These are phyloP conservation scores for Pampusana beccarii DNA, from an alignment of 2,113 vertebrate species.

Conservation along the genomic window DNA sequence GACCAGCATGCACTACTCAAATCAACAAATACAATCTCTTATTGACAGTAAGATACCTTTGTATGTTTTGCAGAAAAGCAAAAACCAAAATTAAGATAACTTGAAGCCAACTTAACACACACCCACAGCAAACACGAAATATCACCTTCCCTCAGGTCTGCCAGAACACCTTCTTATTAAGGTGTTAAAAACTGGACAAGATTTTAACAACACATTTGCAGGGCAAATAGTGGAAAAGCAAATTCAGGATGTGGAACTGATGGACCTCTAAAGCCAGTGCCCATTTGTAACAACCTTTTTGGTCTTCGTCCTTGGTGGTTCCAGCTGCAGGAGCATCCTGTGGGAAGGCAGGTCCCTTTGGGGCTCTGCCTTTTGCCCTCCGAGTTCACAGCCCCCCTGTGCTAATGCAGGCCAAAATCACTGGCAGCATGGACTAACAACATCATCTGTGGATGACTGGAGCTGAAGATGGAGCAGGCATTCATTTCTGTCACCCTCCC, in stretches of 20 bases:
- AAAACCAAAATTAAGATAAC: not conserved
- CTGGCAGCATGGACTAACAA: not conserved
- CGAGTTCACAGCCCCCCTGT: not conserved
- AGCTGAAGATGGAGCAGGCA: not conserved
- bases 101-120: not conserved
- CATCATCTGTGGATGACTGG: fast-evolving
- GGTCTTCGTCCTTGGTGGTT: not conserved
- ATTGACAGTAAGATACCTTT: not conserved
- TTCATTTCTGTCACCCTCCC: not conserved
- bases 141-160: not conserved
- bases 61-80: not conserved
- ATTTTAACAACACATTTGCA: not conserved
- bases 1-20: not conserved
- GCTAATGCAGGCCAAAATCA: not conserved
- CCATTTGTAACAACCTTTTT: not conserved
- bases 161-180: not conserved
- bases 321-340: not conserved
- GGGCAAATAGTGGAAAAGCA: not conserved
- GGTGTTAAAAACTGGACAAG: not conserved
- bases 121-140: not conserved
- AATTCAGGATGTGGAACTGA: not conserved
- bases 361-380: not conserved
- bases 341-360: fast-evolving
- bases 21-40: not conserved
- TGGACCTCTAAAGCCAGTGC: fast-evolving